A percentile compares a stretch with the other conserved stretches of the same genome.
Conservation (phyloP, 2,113 vertebrate species). For the Callorhinus ursinus region DNA sequence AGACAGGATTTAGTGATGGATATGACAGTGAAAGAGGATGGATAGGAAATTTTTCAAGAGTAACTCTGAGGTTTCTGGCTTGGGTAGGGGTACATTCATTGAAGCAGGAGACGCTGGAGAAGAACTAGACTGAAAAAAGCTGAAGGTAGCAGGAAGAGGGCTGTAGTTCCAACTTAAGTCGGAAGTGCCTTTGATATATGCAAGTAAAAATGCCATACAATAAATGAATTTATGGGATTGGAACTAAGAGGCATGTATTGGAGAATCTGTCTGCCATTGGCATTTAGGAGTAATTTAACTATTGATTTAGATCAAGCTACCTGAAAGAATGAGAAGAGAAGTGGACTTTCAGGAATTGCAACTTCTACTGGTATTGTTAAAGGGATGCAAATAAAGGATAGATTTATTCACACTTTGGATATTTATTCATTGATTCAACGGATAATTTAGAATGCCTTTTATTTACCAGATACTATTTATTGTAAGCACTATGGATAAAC, state of each 20-base stretch:
- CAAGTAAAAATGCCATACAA: background rate
- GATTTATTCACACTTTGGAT: background rate
- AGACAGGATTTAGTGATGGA: background rate
- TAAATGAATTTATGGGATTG: background rate
- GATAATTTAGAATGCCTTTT: background rate
- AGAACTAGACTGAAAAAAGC: background rate
- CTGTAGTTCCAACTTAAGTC: background rate
- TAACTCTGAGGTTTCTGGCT: background rate
- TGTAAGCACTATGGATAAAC: background rate
- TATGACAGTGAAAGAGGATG: background rate
- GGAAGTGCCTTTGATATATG: background rate
- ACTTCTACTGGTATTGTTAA: background rate
- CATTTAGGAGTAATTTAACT: background rate
- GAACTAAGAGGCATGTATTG: background rate
- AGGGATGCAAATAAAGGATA: background rate
- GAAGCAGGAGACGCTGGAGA: background rate
- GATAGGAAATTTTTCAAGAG: background rate
- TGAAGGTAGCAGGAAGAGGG: background rate
- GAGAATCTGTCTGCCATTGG: background rate
- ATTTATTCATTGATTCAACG: background rate
- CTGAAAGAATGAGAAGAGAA: background rate
- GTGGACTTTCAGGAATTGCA: background rate
- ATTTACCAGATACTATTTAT: background rate
- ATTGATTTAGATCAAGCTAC: background rate
- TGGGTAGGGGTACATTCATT: background rate